phyloP scores from a whole-genome alignment of 2,888 invertebrate genomes.

The Brachynemurus nebulosus region DNA sequence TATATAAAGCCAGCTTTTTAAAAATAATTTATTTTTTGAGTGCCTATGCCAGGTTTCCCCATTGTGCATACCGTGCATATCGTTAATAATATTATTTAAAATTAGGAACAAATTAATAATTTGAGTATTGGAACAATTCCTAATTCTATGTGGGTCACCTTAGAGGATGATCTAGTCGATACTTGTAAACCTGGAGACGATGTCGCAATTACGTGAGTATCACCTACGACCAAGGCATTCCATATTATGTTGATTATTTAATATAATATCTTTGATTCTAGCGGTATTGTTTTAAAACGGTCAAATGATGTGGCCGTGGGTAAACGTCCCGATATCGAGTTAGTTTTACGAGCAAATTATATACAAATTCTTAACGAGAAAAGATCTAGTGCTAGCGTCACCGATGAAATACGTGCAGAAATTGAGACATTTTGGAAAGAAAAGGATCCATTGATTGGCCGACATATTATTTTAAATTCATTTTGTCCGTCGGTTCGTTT shows the following conservation, averaged over 20 bases:
- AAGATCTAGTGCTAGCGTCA: constrained; percentile 34
- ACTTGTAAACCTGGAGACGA: constrained; percentile 81
- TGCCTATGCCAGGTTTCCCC: constrained; percentile 6
- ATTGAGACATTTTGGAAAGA: constrained; percentile 60
- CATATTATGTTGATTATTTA: not conserved
- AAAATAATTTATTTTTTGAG: no score
- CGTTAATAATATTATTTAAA: constrained; percentile 23
- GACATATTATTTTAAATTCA: constrained; percentile 64
- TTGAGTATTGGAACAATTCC: constrained; percentile 59
- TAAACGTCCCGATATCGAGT: constrained; percentile 50
- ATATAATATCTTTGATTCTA: constrained; percentile 26
- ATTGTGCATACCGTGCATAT: constrained; percentile 5
- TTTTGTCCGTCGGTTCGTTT: constrained; percentile 64
- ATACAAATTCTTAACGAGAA: constrained; percentile 47
- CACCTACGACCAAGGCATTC: not conserved
- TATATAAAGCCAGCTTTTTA: no score
- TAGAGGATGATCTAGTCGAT: constrained; percentile 79
- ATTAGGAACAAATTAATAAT: constrained; percentile 68
- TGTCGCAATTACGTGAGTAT: constrained; percentile 59
- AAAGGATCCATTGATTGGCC: constrained; percentile 49
- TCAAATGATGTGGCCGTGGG: constrained; percentile 50
- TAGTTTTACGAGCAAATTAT: constrained; percentile 57
- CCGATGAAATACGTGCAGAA: constrained; percentile 51
- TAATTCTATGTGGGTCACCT: constrained; percentile 57
- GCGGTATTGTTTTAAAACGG: constrained; percentile 61